Conservation (phyloP, 1,140 invertebrate genomes). For the Parasteatoda tepidariorum region DNA sequence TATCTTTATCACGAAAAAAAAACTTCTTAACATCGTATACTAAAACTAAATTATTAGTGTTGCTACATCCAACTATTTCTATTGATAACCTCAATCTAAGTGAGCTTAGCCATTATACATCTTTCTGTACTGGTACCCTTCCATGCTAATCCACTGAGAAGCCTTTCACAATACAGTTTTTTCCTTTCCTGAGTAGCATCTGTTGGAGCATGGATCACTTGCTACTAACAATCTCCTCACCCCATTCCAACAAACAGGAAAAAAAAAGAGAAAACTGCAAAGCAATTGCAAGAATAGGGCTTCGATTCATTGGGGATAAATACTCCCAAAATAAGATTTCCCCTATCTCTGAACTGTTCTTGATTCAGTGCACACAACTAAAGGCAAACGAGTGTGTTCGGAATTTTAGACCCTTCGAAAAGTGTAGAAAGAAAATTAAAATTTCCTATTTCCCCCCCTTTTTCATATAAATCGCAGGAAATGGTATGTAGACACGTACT, state of each 20-base stretch:
- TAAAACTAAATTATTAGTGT: too few relatives aligned
- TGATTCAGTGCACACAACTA: constrained; percentile 4
- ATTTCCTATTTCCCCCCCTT: constrained; percentile 28
- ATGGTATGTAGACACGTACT: too few relatives aligned
- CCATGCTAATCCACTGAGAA: constrained; percentile 27
- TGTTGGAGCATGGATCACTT: constrained; percentile 19
- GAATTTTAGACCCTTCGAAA: neutral
- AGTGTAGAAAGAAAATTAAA: neutral
- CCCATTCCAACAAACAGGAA: constrained; percentile 14
- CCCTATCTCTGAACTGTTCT: neutral
- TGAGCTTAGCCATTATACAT: constrained; percentile 18
- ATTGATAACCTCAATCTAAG: neutral
- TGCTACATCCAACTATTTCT: neutral
- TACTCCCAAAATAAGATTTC: constrained; percentile 28
- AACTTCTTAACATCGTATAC: too few relatives aligned
- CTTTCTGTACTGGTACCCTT: neutral
- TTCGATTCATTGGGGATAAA: constrained; percentile 44
- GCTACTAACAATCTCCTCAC: constrained; percentile 28
- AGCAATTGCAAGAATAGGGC: constrained; percentile 35
- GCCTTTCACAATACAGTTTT: constrained; percentile 18
- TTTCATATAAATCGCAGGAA: too few relatives aligned
- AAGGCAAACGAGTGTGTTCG: neutral
- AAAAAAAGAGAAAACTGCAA: constrained; percentile 1
- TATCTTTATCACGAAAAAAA: too few relatives aligned
- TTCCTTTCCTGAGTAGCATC: neutral